Evolutionary conservation across 1,140 invertebrate genomes (phyloP).

Genomic region (Episyrphus balteatus): DNA sequence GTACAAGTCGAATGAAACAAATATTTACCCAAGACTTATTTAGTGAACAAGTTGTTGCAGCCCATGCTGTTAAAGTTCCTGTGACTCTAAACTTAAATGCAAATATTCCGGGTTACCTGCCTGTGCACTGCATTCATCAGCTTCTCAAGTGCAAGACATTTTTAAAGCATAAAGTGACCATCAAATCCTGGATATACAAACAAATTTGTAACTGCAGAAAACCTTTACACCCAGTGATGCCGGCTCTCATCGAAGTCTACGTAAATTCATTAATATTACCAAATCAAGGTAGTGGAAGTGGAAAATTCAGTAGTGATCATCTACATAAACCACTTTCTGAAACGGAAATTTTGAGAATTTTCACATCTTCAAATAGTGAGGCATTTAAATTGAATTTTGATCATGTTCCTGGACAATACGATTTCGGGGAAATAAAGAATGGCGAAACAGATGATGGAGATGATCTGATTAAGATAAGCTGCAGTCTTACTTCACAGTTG

Average conservation of each 20-base stretch:
- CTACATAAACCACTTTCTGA: conserved; percentile 88
- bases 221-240: conserved; percentile 86
- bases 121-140: conserved; percentile 96
- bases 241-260: conserved; percentile 88
- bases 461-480: conserved; percentile 35
- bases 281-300: conserved; percentile 48
- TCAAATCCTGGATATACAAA: conserved; percentile 90
- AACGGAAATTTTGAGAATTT: conserved; percentile 78
- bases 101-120: conserved; percentile 82
- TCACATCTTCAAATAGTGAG: conserved; percentile 59
- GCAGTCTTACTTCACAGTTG: conserved; percentile 75
- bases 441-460: conserved; percentile 19
- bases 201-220: conserved; percentile 79
- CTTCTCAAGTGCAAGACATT: conserved; percentile 89
- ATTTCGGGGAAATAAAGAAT: conserved; percentile 38
- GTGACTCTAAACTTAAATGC: conserved; percentile 84
- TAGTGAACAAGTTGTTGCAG: conserved; percentile 92
- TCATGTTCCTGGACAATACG: no score
- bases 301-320: conserved; percentile 43
- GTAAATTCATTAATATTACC: conserved; percentile 85
- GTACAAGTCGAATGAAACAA: conserved; percentile 81
- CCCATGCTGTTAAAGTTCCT: conserved; percentile 91
- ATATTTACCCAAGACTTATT: conserved; percentile 97
- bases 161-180: conserved; percentile 89
- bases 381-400: no score